Percentiles rank a stretch among this genome's conserved stretches.
phyloP scores from a whole-genome alignment of 2,113 vertebrate species.

The Talpa occidentalis region DNA sequence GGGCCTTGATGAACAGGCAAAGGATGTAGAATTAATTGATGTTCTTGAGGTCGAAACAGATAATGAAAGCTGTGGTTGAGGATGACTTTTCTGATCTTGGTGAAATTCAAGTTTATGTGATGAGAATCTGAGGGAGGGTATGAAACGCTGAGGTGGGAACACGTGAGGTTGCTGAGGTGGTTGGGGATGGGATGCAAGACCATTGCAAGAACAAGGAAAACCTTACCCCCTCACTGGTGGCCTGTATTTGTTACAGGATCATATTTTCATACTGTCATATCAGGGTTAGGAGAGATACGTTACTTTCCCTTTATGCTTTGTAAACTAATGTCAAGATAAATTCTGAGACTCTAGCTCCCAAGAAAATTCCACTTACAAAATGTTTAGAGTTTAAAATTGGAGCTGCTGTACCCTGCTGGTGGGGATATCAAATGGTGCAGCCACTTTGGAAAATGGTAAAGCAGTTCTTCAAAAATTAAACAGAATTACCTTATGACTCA shows the following conservation, averaged over 20 bases:
- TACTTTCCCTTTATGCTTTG: not conserved
- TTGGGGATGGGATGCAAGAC: not conserved
- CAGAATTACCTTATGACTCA: not conserved
- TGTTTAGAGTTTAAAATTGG: too few relatives aligned
- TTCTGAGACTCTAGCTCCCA: not conserved
- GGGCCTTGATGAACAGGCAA: not conserved
- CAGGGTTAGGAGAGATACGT: not conserved
- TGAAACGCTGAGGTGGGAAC: accelerated
- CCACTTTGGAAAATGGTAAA: not conserved
- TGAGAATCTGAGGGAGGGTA: not conserved
- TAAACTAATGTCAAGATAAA: not conserved
- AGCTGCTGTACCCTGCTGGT: not conserved
- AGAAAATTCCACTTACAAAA: not conserved
- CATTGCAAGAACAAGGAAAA: not conserved
- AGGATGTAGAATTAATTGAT: not conserved
- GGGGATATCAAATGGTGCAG: not conserved
- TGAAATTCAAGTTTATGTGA: not conserved
- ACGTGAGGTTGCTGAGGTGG: not conserved
- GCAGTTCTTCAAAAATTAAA: not conserved
- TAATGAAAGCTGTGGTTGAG: not conserved
- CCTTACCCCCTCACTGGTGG: not conserved
- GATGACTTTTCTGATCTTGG: not conserved
- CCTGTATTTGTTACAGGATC: not conserved
- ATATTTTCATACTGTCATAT: not conserved
- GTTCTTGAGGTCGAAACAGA: not conserved